These are phyloP conservation scores for Macrophya annulata DNA, from an alignment of 2,888 invertebrate genomes.

Conservation along the genomic window DNA sequence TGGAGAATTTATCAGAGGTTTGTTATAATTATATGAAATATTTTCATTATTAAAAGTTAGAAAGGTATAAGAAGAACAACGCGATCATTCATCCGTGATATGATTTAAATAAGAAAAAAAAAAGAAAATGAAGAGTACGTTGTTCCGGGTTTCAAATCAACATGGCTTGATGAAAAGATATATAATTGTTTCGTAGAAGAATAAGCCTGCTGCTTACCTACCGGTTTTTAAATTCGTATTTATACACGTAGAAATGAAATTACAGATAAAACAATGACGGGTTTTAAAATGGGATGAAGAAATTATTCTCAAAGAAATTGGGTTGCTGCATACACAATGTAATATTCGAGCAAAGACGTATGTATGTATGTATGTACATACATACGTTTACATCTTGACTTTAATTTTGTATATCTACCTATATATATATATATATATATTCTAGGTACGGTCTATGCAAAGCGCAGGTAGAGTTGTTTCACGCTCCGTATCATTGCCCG, in stretches of 20 bases:
- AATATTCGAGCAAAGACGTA: constrained; percentile 19
- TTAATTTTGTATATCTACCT: not conserved
- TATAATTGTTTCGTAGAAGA: not conserved
- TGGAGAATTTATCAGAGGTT: not conserved
- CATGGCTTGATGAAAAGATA: not conserved
- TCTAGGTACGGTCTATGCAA: constrained; percentile 16
- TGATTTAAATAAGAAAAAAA: too few species aligned
- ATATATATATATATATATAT: too few species aligned
- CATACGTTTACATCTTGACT: not conserved
- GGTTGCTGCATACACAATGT: constrained; percentile 40
- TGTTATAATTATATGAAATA: not conserved
- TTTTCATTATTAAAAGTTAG: not conserved
- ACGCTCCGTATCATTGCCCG: constrained; percentile 21
- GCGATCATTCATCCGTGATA: not conserved
- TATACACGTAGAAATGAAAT: not conserved
- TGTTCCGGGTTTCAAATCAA: not conserved
- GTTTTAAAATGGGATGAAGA: not conserved
- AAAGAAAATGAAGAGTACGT: not conserved
- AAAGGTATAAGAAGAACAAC: too few species aligned
- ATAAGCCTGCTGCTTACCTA: not conserved
- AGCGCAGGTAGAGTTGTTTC: constrained; percentile 6
- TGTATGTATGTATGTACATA: too few species aligned
- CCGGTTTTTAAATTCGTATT: not conserved
- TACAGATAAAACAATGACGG: not conserved
- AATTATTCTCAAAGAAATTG: constrained; percentile 9